Conservation (phyloP, 2,113 vertebrate genomes). For the Grallaria varia region DNA sequence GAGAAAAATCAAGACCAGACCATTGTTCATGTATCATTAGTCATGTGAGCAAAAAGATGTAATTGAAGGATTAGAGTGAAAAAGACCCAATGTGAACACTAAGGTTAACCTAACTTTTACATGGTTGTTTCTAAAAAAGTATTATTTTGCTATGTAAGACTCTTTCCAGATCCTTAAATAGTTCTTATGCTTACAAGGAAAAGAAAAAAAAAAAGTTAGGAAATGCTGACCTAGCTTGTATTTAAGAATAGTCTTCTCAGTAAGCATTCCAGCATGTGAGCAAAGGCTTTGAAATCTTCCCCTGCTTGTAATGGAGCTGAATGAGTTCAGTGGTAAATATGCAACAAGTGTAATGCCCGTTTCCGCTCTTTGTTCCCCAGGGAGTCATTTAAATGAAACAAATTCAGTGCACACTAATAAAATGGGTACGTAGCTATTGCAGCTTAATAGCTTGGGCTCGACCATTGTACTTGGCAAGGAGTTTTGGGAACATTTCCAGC, state of each 20-base stretch:
- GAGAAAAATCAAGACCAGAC: not conserved
- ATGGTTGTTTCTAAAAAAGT: not conserved
- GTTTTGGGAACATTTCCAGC: slow-evolving; percentile 16
- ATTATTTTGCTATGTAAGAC: not conserved
- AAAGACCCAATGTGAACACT: not conserved
- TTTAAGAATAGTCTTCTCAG: not conserved
- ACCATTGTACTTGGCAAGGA: slow-evolving; percentile 38
- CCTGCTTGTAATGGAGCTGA: not conserved
- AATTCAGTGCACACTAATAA: slow-evolving; percentile 29
- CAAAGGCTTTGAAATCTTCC: slow-evolving; percentile 43
- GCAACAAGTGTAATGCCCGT: slow-evolving; percentile 40
- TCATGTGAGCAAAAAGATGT: not conserved
- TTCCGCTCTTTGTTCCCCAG: slow-evolving; percentile 28
- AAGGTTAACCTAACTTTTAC: not conserved
- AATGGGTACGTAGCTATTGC: slow-evolving; percentile 36
- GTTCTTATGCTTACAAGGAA: not conserved
- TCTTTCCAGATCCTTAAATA: not conserved
- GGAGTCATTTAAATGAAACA: slow-evolving; percentile 22
- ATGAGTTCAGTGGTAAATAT: slow-evolving; percentile 14
- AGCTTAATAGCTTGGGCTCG: not conserved
- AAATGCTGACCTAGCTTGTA: not conserved
- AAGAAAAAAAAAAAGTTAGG: not conserved
- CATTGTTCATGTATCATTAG: not conserved
- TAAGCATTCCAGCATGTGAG: not conserved
- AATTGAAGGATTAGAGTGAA: not conserved